Base-by-base conservation (phyloP, 30 jellyfish, hydroid and myxozoan species). In the Mastigias papua region DNA sequence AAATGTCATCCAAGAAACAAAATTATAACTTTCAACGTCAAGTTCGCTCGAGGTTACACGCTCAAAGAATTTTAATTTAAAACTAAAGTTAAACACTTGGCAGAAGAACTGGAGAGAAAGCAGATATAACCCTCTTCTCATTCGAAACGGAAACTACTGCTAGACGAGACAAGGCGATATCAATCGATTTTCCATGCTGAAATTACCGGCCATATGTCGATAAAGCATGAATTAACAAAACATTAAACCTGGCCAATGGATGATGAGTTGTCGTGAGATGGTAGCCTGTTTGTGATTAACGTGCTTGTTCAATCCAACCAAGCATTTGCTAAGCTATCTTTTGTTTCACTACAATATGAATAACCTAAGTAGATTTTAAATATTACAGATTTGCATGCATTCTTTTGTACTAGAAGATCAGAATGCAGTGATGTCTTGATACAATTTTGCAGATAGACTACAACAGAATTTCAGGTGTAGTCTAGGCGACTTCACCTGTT, bases 241-340 rank as follows among this genome's bases (percentile, higher is more conserved):
- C 11, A 58, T 58, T n/a, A 7, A 4, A 8, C 70, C 11, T 58
- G 70, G 21, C 42, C 20, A 26, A 63, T 63, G 74, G 23, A 63
- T 63, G 42, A 15, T 17, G 49, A 63, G 23, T 0, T 37, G 23
- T 25, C 42, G 42, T 63, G 74, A 23, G 74, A 63, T 7, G 70
- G 26, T 58, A 4, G 70, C 70, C 70, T 63, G 74, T 22, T 17
- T 20, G 74, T 63, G 74, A 0, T 63, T 63, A 63, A 63, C 74
- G 74, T 63, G 42, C 42, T 63, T 63, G 21, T 63, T 63, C 74
- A 63, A 63, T 63, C 74, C 17, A 63, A 4, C 74, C 74, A 63
- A n/a, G 74, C 74, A 63, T 19, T 0, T 1, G 3, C 46, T 63
- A 63, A 63, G 21, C 74, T 63, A 63, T 26, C 74, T 27, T 15